Conservation (phyloP, 2,113 vertebrate species). For the Python bivittatus region DNA sequence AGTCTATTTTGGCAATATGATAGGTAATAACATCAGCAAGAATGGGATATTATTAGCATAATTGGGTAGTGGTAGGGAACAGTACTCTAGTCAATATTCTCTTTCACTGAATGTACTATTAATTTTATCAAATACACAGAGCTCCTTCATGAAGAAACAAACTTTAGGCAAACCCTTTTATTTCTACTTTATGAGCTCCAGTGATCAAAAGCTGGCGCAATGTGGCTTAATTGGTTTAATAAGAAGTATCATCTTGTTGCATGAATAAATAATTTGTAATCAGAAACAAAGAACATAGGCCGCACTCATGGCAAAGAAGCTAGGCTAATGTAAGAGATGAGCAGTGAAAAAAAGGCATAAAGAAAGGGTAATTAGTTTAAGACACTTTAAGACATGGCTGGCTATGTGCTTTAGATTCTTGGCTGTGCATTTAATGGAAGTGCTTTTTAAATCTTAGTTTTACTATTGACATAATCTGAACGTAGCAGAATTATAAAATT, state of each 20-base stretch:
- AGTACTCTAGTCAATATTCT: not conserved
- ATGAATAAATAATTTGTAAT: not conserved
- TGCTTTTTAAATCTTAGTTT: constrained; percentile 1
- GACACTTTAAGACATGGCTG: not conserved
- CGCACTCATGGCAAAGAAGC: not conserved
- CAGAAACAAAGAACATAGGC: not conserved
- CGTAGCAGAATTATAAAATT: not conserved
- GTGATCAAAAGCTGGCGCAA: not conserved
- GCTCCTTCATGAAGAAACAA: not conserved
- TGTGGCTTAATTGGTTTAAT: not conserved
- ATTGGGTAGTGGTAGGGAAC: not conserved
- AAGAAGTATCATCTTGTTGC: not conserved
- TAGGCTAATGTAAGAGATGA: not conserved
- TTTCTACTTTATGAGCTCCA: constrained; percentile 2
- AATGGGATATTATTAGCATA: not conserved
- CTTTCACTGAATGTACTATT: not conserved
- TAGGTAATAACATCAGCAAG: not conserved
- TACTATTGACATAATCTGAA: not conserved
- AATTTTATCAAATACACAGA: not conserved
- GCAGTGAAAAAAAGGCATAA: not conserved
- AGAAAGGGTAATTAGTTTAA: not conserved
- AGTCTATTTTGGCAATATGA: not conserved
- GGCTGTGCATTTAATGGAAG: not conserved
- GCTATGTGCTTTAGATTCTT: not conserved
- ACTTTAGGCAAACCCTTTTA: not conserved